Evolutionary conservation across 2,888 invertebrate species (phyloP).

Genomic region (Chloromyia formosa): DNA sequence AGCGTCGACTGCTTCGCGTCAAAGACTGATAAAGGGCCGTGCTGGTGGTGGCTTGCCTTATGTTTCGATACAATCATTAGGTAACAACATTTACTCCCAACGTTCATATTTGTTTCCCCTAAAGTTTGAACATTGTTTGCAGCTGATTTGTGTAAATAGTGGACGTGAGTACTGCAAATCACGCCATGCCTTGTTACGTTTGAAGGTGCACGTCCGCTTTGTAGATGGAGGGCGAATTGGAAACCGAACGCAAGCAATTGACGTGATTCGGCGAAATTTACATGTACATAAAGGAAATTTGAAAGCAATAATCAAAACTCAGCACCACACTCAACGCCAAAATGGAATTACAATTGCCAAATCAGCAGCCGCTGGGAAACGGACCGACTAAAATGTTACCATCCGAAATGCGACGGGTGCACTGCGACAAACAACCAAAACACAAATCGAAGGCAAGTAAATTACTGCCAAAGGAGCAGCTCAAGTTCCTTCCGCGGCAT

Average conservation of each 20-base stretch:
- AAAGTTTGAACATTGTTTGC: background rate
- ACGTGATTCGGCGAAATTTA: background rate
- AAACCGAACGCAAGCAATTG: background rate
- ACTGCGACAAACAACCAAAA: background rate
- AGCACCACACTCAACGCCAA: conserved; percentile 13
- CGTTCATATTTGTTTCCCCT: background rate
- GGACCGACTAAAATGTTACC: background rate
- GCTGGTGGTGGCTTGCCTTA: conserved; percentile 19
- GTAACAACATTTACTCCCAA: background rate
- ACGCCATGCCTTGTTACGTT: background rate
- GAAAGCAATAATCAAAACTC: background rate
- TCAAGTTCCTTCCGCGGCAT: background rate
- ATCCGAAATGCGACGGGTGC: background rate
- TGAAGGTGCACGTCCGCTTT: background rate
- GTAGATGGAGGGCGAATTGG: background rate
- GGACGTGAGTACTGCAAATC: background rate
- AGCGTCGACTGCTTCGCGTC: background rate
- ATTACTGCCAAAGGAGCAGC: background rate
- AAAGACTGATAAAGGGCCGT: conserved; percentile 28
- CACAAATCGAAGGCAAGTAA: background rate
- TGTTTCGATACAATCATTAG: conserved; percentile 6
- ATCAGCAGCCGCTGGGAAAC: background rate
- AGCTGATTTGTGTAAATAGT: conserved; percentile 14
- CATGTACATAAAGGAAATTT: background rate
- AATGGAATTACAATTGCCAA: conserved; percentile 33